phyloP scores from a whole-genome alignment of 2,888 invertebrate genomes.

The Drosophila borborema region DNA sequence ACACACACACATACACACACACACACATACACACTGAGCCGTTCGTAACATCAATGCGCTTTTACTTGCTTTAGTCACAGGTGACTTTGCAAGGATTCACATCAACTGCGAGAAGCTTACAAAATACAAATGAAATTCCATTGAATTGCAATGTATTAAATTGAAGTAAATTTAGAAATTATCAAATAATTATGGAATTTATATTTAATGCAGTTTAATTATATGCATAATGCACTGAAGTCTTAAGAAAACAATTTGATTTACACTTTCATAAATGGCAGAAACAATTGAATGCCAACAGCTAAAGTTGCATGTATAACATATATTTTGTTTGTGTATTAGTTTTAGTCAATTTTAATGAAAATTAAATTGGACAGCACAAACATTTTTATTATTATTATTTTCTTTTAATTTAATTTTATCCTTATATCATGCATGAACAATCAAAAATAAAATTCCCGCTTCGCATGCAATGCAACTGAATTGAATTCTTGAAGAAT shows the following conservation, averaged over 20 bases:
- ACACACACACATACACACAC: constrained; percentile 6
- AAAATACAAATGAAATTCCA: background rate
- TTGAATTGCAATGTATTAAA: constrained; percentile 3
- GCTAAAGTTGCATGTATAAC: background rate
- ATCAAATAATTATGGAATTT: background rate
- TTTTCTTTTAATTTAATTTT: too few species aligned
- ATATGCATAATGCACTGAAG: background rate
- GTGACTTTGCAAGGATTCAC: constrained; percentile 36
- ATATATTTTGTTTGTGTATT: background rate
- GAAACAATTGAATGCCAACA: background rate
- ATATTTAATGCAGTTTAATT: background rate
- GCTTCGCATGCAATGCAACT: background rate
- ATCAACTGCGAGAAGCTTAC: constrained; percentile 8
- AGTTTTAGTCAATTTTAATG: too few species aligned
- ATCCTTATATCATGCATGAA: too few species aligned
- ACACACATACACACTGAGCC: constrained; percentile 8
- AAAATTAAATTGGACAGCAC: too few species aligned
- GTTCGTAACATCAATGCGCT: constrained; percentile 27
- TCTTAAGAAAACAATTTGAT: background rate
- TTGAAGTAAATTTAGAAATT: background rate
- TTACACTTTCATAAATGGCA: background rate
- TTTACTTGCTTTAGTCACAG: constrained; percentile 49
- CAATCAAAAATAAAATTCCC: too few species aligned
- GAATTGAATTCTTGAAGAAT: background rate
- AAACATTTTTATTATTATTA: too few species aligned